These are phyloP conservation scores for Halcyon chelicuti DNA, from an alignment of 2,797 vertebrate genomes.

Conservation along the genomic window DNA sequence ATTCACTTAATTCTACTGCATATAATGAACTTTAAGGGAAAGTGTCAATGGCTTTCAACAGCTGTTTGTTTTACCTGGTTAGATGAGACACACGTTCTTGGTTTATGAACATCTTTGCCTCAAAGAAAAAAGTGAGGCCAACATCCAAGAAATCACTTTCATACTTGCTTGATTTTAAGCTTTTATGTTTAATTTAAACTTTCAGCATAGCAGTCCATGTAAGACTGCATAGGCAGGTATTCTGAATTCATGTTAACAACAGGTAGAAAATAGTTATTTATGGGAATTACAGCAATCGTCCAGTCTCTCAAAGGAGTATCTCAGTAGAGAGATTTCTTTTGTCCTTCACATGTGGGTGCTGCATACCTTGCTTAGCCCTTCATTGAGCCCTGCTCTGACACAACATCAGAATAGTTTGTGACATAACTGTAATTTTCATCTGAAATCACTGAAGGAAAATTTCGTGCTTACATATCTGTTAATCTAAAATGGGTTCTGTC, in stretches of 20 bases:
- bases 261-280: neutral
- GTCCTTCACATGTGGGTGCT: neutral
- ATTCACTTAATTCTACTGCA: neutral
- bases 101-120: neutral
- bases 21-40: neutral
- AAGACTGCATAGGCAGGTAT: neutral
- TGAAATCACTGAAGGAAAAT: neutral
- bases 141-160: neutral
- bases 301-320: neutral
- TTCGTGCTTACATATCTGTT: neutral
- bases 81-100: rapidly evolving
- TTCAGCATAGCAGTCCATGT: neutral
- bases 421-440: neutral
- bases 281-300: neutral
- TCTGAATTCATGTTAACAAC: neutral
- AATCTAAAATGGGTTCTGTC: neutral
- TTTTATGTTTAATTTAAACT: neutral
- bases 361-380: neutral
- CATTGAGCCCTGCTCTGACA: neutral
- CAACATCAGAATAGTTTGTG: neutral
- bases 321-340: neutral
- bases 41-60: neutral
- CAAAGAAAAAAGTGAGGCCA: neutral
- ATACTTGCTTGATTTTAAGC: neutral
- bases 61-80: neutral